Evolutionary conservation across 1,140 invertebrate species (phyloP).

Genomic region (Caenorhabditis brenneri): DNA sequence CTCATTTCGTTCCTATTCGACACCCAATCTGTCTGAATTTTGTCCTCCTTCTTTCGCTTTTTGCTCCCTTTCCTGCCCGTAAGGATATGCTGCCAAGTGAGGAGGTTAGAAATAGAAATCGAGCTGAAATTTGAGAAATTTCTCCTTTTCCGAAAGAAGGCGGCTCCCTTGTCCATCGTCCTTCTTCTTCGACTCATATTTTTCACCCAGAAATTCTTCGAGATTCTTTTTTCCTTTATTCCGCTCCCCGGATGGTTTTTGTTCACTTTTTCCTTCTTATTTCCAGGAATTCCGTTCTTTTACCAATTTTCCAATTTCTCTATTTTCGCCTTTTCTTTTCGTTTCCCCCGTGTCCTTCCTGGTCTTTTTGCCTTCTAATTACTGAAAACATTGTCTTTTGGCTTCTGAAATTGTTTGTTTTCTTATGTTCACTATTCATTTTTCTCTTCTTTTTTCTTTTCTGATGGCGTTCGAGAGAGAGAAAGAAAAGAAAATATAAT

Average conservation of each 20-base stretch:
- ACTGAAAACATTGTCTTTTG: constrained; percentile 1
- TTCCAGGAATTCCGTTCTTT: background rate
- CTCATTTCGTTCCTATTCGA: constrained; percentile 15
- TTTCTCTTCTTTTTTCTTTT: background rate
- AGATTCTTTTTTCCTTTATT: background rate
- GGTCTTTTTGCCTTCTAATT: background rate
- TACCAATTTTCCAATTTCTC: background rate
- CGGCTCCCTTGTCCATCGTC: too few relatives aligned
- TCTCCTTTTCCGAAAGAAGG: background rate
- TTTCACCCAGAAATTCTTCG: background rate
- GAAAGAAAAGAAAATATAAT: background rate
- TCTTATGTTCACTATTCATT: too few relatives aligned
- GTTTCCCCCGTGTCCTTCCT: background rate
- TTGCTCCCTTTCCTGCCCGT: background rate
- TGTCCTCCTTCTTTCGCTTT: background rate
- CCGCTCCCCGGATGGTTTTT: too few relatives aligned
- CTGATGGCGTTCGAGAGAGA: background rate
- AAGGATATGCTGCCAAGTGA: background rate
- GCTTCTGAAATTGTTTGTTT: constrained; percentile 1
- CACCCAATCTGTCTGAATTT: constrained; percentile 35
- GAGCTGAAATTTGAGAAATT: constrained; percentile 42
- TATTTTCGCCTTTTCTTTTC: background rate
- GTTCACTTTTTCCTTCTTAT: background rate
- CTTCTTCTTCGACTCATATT: constrained; percentile 26
- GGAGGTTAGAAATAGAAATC: constrained; percentile 41